These are phyloP conservation scores for Sylvicapra grimmia DNA, from an alignment of 2,113 vertebrate species.

Conservation along the genomic window DNA sequence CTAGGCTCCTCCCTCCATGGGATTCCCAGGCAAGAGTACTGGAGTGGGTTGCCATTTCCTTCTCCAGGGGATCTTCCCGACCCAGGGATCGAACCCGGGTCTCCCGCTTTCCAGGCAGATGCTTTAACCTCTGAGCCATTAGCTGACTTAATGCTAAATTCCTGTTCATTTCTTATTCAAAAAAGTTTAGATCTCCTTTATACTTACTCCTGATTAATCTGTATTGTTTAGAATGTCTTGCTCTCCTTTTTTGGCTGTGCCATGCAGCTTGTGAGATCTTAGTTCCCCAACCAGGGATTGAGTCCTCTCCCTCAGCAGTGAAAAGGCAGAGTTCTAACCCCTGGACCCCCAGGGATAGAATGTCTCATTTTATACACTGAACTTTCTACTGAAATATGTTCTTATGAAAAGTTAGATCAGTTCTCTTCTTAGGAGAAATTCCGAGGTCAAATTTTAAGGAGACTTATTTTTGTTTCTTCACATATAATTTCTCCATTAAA, in stretches of 20 bases:
- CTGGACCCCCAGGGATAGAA: background rate
- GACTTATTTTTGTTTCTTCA: background rate
- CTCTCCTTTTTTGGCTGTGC: background rate
- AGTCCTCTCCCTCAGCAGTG: background rate
- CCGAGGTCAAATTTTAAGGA: constrained; percentile 13
- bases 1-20: too few species aligned
- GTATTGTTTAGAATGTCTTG: background rate
- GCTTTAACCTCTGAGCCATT: too few species aligned
- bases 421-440: background rate
- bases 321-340: background rate
- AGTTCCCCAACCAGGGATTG: background rate
- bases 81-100: too few species aligned
- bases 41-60: too few species aligned
- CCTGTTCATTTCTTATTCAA: background rate
- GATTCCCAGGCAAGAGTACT: too few species aligned
- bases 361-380: background rate
- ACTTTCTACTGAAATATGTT: background rate
- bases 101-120: too few species aligned
- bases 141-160: background rate
- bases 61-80: too few species aligned
- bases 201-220: background rate
- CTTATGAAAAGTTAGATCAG: background rate
- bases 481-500: background rate
- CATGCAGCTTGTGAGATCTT: background rate
- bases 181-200: background rate